A percentile compares a stretch with the other conserved stretches of the same genome.
Evolutionary conservation across 2,888 invertebrate genomes (phyloP).

Genomic region (Barypeithes pellucidus): DNA sequence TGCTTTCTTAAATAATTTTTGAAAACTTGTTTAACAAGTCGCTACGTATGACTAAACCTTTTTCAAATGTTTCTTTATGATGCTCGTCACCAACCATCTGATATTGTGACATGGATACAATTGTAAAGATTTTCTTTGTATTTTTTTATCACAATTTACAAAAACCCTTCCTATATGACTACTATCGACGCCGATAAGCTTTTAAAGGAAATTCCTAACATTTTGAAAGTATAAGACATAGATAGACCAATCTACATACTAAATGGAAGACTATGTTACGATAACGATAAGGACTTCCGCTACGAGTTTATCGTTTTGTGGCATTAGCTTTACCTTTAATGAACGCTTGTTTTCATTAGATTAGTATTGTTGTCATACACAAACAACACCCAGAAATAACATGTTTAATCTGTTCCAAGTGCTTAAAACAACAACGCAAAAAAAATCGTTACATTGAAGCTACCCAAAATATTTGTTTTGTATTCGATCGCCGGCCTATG

Average conservation of each 20-base stretch:
- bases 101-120: no score
- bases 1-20: no score
- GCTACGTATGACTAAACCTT: no score
- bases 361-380: no score
- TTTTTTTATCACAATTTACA: not conserved
- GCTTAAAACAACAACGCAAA: not conserved
- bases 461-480: not conserved
- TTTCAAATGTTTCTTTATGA: not conserved
- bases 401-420: not conserved
- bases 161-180: not conserved
- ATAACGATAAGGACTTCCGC: slow-evolving; percentile 6
- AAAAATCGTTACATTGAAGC: not conserved
- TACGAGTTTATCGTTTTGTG: not conserved
- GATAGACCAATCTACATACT: not conserved
- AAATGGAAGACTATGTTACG: not conserved
- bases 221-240: not conserved
- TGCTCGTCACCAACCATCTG: no score
- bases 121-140: not conserved
- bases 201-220: slow-evolving; percentile 10
- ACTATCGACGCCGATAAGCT: not conserved
- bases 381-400: no score
- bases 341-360: no score
- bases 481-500: slow-evolving; percentile 8
- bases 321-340: no score
- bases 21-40: no score